These are phyloP conservation scores for Maniola hyperantus DNA, from an alignment of 2,888 invertebrate species.

Conservation along the genomic window DNA sequence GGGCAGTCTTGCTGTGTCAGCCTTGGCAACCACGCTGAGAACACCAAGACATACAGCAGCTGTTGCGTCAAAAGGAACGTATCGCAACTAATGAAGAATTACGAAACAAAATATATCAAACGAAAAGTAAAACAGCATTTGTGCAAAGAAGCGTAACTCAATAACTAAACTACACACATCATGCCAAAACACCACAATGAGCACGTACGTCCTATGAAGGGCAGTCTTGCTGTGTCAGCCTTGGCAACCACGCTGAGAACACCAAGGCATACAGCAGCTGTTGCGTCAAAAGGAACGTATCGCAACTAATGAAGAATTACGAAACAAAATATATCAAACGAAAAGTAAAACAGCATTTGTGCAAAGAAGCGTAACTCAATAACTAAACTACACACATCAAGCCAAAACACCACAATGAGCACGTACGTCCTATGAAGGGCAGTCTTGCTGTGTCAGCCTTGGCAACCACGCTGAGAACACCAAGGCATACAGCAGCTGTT, in stretches of 20 bases:
- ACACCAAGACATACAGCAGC: constrained; percentile 89
- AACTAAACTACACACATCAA: too few species aligned
- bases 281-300: constrained; percentile 79
- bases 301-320: background rate
- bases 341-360: constrained; percentile 2
- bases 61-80: constrained; percentile 94
- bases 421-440: constrained; percentile 48
- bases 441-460: constrained; percentile 88
- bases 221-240: constrained; percentile 86
- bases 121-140: too few species aligned
- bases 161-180: too few species aligned
- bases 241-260: constrained; percentile 95
- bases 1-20: constrained; percentile 85
- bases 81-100: too few species aligned
- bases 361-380: background rate
- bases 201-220: constrained; percentile 47
- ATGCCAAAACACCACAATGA: too few species aligned
- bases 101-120: too few species aligned
- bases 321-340: background rate
- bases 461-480: constrained; percentile 95
- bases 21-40: constrained; percentile 95
- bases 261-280: constrained; percentile 77
- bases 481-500: constrained; percentile 70
- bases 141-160: background rate
- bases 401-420: too few species aligned